Conservation (phyloP, 2,797 vertebrate genomes). For the Ctenochaetus hawaiiensis region DNA sequence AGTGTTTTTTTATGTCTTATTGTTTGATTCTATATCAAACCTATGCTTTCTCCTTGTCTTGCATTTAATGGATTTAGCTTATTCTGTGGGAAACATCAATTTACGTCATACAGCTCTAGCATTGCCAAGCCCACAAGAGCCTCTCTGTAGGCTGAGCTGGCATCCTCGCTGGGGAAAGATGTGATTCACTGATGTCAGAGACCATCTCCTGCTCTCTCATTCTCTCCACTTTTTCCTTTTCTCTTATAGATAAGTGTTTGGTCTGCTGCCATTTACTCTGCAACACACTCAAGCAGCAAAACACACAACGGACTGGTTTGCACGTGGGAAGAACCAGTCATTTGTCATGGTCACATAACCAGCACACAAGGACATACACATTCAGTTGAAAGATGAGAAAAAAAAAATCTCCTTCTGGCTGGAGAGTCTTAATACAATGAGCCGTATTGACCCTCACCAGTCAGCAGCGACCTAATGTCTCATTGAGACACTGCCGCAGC, state of each 20-base stretch:
- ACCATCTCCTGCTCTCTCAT: slow-evolving; percentile 36
- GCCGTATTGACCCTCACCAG: slow-evolving; percentile 10
- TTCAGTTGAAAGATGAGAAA: neutral
- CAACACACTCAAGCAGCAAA: slow-evolving; percentile 41
- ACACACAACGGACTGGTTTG: slow-evolving; percentile 45
- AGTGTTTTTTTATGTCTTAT: neutral
- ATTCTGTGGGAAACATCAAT: slow-evolving; percentile 44
- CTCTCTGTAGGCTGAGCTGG: slow-evolving; percentile 53
- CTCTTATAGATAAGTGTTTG: slow-evolving; percentile 50
- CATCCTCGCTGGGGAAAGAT: slow-evolving; percentile 34
- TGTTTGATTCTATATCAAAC: slow-evolving; percentile 15
- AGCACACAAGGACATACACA: slow-evolving; percentile 8
- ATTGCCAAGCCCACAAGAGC: slow-evolving; percentile 34
- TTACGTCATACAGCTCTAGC: slow-evolving; percentile 45
- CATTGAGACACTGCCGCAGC: neutral
- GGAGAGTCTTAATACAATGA: neutral
- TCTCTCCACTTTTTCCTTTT: slow-evolving; percentile 35
- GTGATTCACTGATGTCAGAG: slow-evolving; percentile 52
- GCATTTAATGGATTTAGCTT: slow-evolving; percentile 8
- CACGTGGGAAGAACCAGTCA: slow-evolving; percentile 50
- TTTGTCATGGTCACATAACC: slow-evolving; percentile 48
- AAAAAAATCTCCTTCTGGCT: slow-evolving; percentile 2
- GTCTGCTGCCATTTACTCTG: slow-evolving; percentile 60
- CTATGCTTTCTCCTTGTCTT: neutral
- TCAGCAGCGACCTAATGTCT: slow-evolving; percentile 1